A percentile compares a stretch with the other conserved stretches of the same genome.
Evolutionary conservation across 2,888 invertebrate genomes (phyloP).

Genomic region (Polydesmus complanatus): DNA sequence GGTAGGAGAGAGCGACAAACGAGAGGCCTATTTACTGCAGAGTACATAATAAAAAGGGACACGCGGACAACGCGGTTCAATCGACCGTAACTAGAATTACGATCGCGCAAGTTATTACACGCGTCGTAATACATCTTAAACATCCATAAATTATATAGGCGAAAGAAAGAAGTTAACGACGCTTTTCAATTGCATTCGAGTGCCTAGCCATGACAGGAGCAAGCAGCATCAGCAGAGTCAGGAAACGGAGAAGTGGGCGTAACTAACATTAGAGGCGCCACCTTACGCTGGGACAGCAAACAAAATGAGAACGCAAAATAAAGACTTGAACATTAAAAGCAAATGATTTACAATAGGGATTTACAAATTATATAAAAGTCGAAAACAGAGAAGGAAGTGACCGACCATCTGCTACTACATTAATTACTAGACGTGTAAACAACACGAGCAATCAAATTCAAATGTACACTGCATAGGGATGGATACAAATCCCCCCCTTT

Average conservation of each 20-base stretch:
- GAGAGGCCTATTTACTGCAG: no score
- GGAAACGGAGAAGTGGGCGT: neutral
- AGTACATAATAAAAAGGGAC: no score
- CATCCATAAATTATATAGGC: neutral
- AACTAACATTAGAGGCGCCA: no score
- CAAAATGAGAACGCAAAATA: neutral
- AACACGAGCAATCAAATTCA: neutral
- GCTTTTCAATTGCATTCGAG: neutral
- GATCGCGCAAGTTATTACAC: neutral
- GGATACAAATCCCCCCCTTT: neutral
- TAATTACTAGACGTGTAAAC: neutral
- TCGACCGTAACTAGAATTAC: neutral
- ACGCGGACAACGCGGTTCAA: neutral
- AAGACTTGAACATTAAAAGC: neutral
- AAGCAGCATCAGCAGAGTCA: no score
- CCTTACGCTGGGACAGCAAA: no score
- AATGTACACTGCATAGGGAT: neutral
- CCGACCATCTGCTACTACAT: neutral
- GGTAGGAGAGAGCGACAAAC: no score
- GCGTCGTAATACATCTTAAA: neutral
- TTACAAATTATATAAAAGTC: neutral
- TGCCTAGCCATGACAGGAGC: no score
- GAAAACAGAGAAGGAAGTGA: neutral
- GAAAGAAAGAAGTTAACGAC: neutral
- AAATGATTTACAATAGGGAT: neutral